Conservation (phyloP, 2,888 invertebrate genomes). For the Hydrotaea cyrtoneurina region DNA sequence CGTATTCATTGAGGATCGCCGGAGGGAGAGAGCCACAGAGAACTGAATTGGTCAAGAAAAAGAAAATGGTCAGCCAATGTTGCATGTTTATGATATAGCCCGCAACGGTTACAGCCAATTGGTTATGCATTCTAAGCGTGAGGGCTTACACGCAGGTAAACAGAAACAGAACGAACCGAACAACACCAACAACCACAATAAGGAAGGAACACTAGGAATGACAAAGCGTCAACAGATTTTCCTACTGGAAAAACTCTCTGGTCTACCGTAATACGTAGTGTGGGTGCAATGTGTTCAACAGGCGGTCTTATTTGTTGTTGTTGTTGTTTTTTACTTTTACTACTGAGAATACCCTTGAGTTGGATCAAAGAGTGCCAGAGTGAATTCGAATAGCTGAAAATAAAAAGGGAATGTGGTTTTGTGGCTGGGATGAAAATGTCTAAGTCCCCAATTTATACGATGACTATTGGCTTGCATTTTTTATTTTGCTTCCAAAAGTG, state of each 20-base stretch:
- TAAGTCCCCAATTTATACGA: too few relatives aligned
- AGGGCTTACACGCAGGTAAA: neutral
- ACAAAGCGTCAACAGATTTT: conserved; percentile 33
- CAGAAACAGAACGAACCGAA: neutral
- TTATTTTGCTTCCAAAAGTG: too few relatives aligned
- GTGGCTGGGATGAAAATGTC: too few relatives aligned
- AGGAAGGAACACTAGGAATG: conserved; percentile 43
- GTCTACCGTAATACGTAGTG: conserved; percentile 42
- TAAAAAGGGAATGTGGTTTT: neutral
- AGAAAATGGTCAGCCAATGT: neutral
- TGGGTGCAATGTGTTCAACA: conserved; percentile 63
- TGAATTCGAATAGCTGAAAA: neutral
- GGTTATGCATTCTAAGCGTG: conserved; percentile 32
- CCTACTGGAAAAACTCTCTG: conserved; percentile 55
- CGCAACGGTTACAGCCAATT: conserved; percentile 21
- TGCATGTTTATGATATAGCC: conserved; percentile 1
- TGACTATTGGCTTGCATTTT: too few relatives aligned
- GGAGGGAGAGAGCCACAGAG: neutral
- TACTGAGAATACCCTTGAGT: neutral
- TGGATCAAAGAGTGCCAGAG: neutral
- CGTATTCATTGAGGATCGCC: conserved; percentile 21
- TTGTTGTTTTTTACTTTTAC: neutral
- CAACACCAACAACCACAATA: conserved; percentile 27
- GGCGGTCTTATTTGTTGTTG: neutral
- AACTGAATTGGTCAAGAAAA: neutral